Conservation (phyloP, 2,888 invertebrate genomes). For the Agrypnus murinus region DNA sequence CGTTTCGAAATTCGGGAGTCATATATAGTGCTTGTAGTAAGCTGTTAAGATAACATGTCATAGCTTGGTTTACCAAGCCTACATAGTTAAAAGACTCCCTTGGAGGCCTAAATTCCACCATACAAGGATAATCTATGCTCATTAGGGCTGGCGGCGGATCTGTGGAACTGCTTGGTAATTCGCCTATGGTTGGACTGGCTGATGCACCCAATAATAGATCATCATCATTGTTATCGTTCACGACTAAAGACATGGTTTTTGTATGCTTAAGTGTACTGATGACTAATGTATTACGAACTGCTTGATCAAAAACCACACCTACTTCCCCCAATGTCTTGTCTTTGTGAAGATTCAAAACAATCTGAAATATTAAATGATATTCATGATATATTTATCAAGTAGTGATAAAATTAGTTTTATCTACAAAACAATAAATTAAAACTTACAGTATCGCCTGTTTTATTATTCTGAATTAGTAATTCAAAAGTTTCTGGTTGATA, state of each 20-base stretch:
- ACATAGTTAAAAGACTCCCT: slow-evolving; percentile 74
- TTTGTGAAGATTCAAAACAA: slow-evolving; percentile 69
- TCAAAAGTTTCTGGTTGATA: slow-evolving; percentile 72
- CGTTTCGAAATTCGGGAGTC: slow-evolving; percentile 95
- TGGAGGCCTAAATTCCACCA: slow-evolving; percentile 38
- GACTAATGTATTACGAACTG: slow-evolving; percentile 63
- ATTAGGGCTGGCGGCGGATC: slow-evolving; percentile 55
- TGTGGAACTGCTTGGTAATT: slow-evolving; percentile 50
- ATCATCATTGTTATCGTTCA: slow-evolving; percentile 65
- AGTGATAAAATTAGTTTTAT: too few species aligned
- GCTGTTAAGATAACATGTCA: slow-evolving; percentile 95
- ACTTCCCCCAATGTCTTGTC: slow-evolving; percentile 71
- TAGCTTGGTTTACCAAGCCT: slow-evolving; percentile 91
- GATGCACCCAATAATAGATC: slow-evolving; percentile 71
- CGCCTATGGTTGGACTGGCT: slow-evolving; percentile 69
- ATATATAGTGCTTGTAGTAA: slow-evolving; percentile 90
- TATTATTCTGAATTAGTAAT: slow-evolving; percentile 64
- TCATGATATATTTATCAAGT: too few species aligned
- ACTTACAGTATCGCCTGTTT: slow-evolving; percentile 59
- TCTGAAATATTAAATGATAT: slow-evolving; percentile 62
- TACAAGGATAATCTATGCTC: slow-evolving; percentile 58
- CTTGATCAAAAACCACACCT: slow-evolving; percentile 67
- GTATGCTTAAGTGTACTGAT: slow-evolving; percentile 48
- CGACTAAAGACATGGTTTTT: slow-evolving; percentile 59
- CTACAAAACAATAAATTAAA: too few species aligned